phyloP scores from a whole-genome alignment of 2,113 vertebrate species.

The Plecotus auritus region DNA sequence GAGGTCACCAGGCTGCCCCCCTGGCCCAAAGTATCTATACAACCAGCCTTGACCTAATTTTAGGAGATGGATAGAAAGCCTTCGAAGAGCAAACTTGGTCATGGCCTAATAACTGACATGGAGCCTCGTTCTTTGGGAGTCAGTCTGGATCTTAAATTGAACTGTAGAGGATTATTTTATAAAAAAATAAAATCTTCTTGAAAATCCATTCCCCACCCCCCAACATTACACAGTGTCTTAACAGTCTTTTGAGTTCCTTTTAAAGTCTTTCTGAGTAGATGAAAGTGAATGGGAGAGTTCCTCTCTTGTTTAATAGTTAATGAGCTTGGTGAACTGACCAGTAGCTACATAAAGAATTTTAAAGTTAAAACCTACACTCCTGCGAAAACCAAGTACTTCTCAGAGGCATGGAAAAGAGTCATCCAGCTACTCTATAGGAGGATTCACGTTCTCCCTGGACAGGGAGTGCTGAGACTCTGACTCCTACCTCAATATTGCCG shows the following conservation, averaged over 20 bases:
- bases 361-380: background rate
- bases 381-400: background rate
- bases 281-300: background rate
- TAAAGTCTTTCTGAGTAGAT: background rate
- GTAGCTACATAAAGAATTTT: constrained; percentile 4
- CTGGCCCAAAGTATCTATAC: background rate
- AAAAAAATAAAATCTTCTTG: background rate
- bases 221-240: background rate
- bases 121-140: background rate
- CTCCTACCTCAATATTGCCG: constrained; percentile 59
- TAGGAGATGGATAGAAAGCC: background rate
- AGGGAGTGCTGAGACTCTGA: background rate
- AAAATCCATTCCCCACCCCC: background rate
- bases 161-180: background rate
- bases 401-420: background rate
- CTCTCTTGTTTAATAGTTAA: constrained; percentile 9
- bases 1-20: background rate
- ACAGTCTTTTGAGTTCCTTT: background rate
- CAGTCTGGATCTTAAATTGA: background rate
- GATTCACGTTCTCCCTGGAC: background rate
- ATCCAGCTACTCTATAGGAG: background rate
- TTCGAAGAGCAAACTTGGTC: background rate
- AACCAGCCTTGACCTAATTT: background rate
- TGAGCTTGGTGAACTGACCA: background rate
- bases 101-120: background rate